Evolutionary conservation across 30 jellyfish, hydroid and myxozoan species (phyloP), one percentile per base, ranked within the genome.

Genomic region (Aurelia sp.): DNA sequence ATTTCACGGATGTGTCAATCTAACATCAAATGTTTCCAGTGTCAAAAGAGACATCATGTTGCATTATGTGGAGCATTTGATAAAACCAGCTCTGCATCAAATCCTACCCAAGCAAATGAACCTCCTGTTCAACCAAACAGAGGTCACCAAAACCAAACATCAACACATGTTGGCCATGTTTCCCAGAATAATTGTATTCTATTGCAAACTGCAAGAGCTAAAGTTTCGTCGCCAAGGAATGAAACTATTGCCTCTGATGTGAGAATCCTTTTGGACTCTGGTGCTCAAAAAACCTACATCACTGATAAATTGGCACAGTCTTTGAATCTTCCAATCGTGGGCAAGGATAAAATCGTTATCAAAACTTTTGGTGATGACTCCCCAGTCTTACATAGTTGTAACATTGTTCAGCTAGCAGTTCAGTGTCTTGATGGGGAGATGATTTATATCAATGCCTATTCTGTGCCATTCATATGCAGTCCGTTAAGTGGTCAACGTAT

Each of bases 391-490:
- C 8, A 24, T 5, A 27, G 62, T 7, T 65, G 73, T 71, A 60
- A 80, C 50, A 50, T 64, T 57, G 90, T 48, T 30, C 81, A 80
- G 19, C 16, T 64, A 22, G 62, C 58, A 19, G 22, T 80, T 13
- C 12, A 7, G 74, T 80, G 81, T 21, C 38, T 17, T 11, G 82
- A 65, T 65, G 47, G 82, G 21, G 51, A 21, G 35, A 63, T 63
- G 62, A 21, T 64, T 13, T 6, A 15, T 31, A 66, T 80, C 10
- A 62, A 82, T 5, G 92, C 78, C 65, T 31, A 52, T 72, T 76
- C 50, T 9, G 80, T 70, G 59, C 86, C 86, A 4, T 53, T 31
- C 24, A 82, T 67, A 50, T 82, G 92, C 85, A 58, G 76, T 20
- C 92, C 86, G 8, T 13, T 82, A 12, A 82, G 79, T 71, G 41